Conservation (phyloP, 2,113 vertebrate genomes). For the Neolamprologus caudopunctatus region DNA sequence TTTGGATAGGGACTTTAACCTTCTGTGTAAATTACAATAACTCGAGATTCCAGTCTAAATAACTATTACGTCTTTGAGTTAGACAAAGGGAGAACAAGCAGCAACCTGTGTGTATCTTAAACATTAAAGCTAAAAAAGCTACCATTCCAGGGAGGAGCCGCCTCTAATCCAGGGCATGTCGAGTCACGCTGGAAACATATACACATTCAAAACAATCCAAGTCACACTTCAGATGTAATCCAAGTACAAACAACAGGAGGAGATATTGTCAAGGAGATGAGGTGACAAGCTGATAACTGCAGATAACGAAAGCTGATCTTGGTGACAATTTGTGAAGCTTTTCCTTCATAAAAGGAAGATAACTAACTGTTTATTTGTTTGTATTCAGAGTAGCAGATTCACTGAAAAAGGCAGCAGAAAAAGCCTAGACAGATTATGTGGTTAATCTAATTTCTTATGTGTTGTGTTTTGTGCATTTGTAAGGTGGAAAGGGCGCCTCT, state of each 20-base stretch:
- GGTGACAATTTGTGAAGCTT: background rate
- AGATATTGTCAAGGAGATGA: background rate
- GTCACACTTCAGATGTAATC: background rate
- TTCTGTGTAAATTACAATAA: background rate
- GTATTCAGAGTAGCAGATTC: slow-evolving; percentile 12
- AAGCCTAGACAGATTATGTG: slow-evolving; percentile 35
- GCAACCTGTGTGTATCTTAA: slow-evolving; percentile 13
- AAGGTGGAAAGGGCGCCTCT: background rate
- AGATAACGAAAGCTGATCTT: background rate
- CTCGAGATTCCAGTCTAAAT: background rate
- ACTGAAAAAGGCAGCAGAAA: slow-evolving; percentile 20
- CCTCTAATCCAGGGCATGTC: slow-evolving; percentile 11
- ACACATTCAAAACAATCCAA: background rate
- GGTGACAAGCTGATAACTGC: background rate
- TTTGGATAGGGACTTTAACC: background rate
- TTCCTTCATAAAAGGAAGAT: background rate
- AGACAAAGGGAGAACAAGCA: slow-evolving; percentile 9
- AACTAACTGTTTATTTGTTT: background rate
- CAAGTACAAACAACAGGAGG: background rate
- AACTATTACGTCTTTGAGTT: background rate
- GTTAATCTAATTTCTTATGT: slow-evolving; percentile 55
- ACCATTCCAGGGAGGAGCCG: slow-evolving; percentile 30
- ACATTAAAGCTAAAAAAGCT: slow-evolving; percentile 10
- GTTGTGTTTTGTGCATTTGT: slow-evolving; percentile 20
- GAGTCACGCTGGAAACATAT: slow-evolving; percentile 6